phyloP scores from a whole-genome alignment of 2,113 vertebrate genomes.

The Picathartes gymnocephalus region DNA sequence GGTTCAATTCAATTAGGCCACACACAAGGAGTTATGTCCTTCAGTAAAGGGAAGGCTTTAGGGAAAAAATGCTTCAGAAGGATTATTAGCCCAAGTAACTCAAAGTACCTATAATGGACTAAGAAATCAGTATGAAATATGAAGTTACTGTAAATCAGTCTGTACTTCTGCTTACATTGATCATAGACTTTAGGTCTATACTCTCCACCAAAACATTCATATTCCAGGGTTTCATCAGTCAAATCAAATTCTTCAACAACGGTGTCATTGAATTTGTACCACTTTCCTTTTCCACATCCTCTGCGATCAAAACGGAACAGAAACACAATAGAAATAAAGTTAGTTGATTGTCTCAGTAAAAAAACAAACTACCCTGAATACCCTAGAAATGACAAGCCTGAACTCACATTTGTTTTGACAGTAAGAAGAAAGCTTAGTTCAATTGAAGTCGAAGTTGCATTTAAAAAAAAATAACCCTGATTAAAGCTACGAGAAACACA shows the following conservation, averaged over 20 bases:
- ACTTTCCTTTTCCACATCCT: constrained; percentile 88
- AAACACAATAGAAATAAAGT: not conserved
- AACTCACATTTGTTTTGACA: not conserved
- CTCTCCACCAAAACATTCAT: constrained; percentile 97
- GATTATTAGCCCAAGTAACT: not conserved
- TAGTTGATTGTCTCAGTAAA: not conserved
- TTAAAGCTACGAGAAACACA: not conserved
- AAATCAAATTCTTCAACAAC: constrained; percentile 97
- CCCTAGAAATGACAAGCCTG: not conserved
- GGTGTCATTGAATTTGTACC: constrained; percentile 98
- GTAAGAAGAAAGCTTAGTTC: not conserved
- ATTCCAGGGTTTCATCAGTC: constrained; percentile 94
- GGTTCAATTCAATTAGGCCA: not conserved
- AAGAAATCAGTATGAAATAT: not conserved
- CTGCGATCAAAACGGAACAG: constrained; percentile 65
- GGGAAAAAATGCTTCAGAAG: not conserved
- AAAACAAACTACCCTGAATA: not conserved
- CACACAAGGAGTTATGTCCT: not conserved
- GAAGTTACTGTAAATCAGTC: not conserved
- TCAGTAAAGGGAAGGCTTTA: not conserved
- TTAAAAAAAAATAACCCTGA: not conserved
- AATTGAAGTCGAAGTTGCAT: not conserved
- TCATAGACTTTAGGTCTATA: constrained; percentile 98
- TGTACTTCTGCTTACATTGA: constrained; percentile 84
- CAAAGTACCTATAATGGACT: not conserved